Base-by-base conservation (phyloP, 2,797 vertebrate genomes). In the Sphenopsis melanotis region DNA sequence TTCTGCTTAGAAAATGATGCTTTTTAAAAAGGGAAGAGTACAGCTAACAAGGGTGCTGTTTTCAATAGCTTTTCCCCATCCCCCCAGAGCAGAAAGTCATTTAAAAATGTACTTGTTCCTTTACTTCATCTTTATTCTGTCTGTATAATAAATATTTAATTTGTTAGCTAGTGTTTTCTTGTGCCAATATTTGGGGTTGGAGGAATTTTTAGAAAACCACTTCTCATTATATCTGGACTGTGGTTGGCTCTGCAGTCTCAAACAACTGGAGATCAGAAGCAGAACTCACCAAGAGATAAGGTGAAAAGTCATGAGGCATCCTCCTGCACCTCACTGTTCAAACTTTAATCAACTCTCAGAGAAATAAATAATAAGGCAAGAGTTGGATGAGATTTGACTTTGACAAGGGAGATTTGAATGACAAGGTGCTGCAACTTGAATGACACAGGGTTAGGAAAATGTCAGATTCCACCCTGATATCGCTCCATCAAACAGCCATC, bases 391-490 rank as follows among this genome's bases (percentile, higher is more conserved):
- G 74, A 75, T 88, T 78, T 66, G 36, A 78, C 32, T 90, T 78
- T 78, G 74, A 90, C 59, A 68, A 71, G 56, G n/a, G 47, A 94
- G 32, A 83, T 87, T 34, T 89, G 92, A 94, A 87, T 75, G 81
- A 94, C 86, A 77, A 94, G 88, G 55, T 87, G 47, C 56, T 80
- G 86, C 60, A 94, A 83, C 56, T 71, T 89, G 81, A 95, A 94
- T 92, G 64, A 44, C 78, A 90, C 0, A 0, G 30, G 49, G 52
- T 23, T 87, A 41, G n/a, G 64, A 77, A 95, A 92, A 94, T 92
- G 83, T 95, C 95, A 94, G 83, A 83, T 95, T 90, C 52, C 36
- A 71, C 30, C 7, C 53, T 42, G 24, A 60, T 50, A 68, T 87
- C 5, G 0, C n/a, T 90, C 91, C 36, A 49, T 87, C 77, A 92